Conservation (phyloP, 2,113 vertebrate genomes). For the Polypterus bichir region DNA sequence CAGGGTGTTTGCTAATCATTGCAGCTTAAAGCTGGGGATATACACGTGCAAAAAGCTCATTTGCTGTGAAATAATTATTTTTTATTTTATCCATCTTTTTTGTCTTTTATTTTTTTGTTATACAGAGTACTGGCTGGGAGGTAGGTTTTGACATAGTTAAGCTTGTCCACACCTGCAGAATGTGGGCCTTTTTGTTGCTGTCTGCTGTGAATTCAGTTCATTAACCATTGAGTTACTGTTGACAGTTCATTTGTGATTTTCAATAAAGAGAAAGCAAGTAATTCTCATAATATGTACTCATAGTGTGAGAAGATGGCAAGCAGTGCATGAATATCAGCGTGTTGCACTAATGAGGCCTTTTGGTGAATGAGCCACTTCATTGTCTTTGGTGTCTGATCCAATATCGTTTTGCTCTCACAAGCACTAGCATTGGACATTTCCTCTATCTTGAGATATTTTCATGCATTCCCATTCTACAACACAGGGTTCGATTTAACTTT, state of each 20-base stretch:
- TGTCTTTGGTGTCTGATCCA: conserved; percentile 45
- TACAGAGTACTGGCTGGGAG: conserved; percentile 99
- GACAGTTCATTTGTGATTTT: conserved; percentile 40
- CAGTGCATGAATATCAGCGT: conserved; percentile 81
- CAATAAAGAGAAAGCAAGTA: conserved; percentile 31
- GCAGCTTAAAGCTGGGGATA: too few species aligned
- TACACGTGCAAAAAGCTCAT: too few species aligned
- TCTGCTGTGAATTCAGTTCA: conserved; percentile 76
- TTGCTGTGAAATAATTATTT: conserved; percentile 59
- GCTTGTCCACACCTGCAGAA: conserved; percentile 90
- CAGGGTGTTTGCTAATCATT: too few species aligned
- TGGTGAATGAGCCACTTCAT: conserved; percentile 75
- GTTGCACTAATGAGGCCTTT: conserved; percentile 78
- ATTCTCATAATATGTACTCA: not conserved
- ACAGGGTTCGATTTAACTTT: conserved; percentile 91
- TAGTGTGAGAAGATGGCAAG: conserved; percentile 51
- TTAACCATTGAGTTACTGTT: conserved; percentile 74
- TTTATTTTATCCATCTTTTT: conserved; percentile 39
- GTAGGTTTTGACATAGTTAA: conserved; percentile 86
- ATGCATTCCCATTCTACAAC: conserved; percentile 46
- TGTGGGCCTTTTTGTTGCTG: conserved; percentile 71
- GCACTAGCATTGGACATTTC: conserved; percentile 44
- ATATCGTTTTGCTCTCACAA: conserved; percentile 52
- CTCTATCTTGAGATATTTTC: conserved; percentile 38
- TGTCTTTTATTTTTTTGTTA: conserved; percentile 75